Percentiles rank a stretch among this genome's conserved stretches.
Evolutionary conservation across 2,797 vertebrate species (phyloP).

Genomic region (Pseudomugil gertrudae): DNA sequence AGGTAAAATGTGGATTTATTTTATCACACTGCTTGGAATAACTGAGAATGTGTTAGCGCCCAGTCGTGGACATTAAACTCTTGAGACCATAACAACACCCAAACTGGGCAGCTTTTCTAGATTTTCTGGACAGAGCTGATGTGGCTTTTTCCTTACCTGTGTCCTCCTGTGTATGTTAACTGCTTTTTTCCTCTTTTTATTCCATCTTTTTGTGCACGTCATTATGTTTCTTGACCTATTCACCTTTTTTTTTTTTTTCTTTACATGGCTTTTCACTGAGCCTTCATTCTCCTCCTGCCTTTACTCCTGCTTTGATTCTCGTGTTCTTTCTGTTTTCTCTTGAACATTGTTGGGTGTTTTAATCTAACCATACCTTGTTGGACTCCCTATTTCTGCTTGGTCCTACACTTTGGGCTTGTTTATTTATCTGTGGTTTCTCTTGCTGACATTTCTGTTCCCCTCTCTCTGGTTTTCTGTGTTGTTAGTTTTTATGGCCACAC

Average conservation of each 20-base stretch:
- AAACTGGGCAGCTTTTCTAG: constrained; percentile 12
- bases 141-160: constrained; percentile 59
- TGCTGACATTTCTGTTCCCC: constrained; percentile 63
- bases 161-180: constrained; percentile 61
- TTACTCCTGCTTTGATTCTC: constrained; percentile 40
- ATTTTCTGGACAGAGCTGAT: constrained; percentile 59
- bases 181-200: constrained; percentile 72
- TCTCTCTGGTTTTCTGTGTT: constrained; percentile 76
- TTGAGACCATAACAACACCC: not conserved
- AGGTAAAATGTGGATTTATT: not conserved
- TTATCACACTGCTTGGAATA: not conserved
- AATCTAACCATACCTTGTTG: constrained; percentile 42
- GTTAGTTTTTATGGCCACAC: constrained; percentile 84
- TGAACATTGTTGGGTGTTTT: constrained; percentile 18
- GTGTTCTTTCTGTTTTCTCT: constrained; percentile 29
- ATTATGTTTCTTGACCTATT: constrained; percentile 42
- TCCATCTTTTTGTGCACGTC: constrained; percentile 66
- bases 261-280: constrained; percentile 45
- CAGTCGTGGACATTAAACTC: not conserved
- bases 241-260: constrained; percentile 13
- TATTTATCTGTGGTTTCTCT: constrained; percentile 58
- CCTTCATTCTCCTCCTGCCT: constrained; percentile 34
- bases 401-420: constrained; percentile 58
- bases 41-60: not conserved
- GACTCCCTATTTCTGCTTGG: constrained; percentile 58